phyloP scores from a whole-genome alignment of 2,113 vertebrate genomes.

The Paramisgurnus dabryanus region DNA sequence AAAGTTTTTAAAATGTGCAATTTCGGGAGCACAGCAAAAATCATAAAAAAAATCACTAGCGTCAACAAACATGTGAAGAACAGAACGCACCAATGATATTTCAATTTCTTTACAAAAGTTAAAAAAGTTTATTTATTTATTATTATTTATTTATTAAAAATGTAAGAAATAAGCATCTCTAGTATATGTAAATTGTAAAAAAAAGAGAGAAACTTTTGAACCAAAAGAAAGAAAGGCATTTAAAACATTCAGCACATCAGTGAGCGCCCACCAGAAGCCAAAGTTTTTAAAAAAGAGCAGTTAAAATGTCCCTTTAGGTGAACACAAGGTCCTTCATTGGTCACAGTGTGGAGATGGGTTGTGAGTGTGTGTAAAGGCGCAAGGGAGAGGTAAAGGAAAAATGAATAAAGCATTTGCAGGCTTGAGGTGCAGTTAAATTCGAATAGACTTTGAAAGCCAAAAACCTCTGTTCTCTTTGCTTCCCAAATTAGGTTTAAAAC shows the following conservation, averaged over 20 bases:
- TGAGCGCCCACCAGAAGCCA: background rate
- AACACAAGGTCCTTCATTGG: slow-evolving; percentile 3
- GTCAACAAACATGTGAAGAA: too few species aligned
- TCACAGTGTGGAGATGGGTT: background rate
- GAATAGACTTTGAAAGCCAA: slow-evolving; percentile 70
- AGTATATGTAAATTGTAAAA: too few species aligned
- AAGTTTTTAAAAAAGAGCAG: background rate
- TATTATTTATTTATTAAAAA: too few species aligned
- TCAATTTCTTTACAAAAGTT: too few species aligned
- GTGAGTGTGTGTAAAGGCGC: background rate
- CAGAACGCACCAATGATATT: too few species aligned
- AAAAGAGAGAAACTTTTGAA: too few species aligned
- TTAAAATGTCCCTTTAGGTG: slow-evolving; percentile 20
- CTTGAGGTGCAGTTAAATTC: slow-evolving; percentile 23
- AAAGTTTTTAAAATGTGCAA: too few species aligned
- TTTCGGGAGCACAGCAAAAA: too few species aligned
- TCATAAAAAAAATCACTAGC: too few species aligned
- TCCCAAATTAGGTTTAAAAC: slow-evolving; percentile 70
- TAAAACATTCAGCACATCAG: background rate
- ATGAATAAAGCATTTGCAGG: slow-evolving; percentile 14
- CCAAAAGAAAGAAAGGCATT: too few species aligned
- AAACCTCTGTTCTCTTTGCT: slow-evolving; percentile 72
- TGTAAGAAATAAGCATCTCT: too few species aligned
- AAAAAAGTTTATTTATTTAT: too few species aligned
- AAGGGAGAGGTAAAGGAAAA: slow-evolving; percentile 21